Evolutionary conservation across 2,797 vertebrate genomes (phyloP), one percentile per base, ranked within the genome.

Genomic region (Semaprochilodus insignis): DNA sequence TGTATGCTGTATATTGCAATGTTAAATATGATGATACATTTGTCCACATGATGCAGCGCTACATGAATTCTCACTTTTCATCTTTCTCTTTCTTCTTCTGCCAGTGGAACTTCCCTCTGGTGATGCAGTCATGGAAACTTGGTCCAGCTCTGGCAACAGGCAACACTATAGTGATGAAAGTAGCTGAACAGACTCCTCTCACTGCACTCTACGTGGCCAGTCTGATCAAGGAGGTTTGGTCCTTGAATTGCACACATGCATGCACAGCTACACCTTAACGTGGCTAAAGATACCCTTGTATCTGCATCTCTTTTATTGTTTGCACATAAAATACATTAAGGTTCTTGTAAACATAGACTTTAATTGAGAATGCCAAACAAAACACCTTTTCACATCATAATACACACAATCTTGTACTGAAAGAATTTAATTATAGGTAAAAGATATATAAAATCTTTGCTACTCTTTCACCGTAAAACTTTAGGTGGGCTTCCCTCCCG

Each of bases 161-260:
- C 5, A 99, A 99, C 0, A 98, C 98, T 10, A 94, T 99, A 51
- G 97, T 99, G 89, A 98, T 99, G 98, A 99, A 99, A 52, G 94
- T 97, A 36, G 98, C 98, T 0, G 98, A 99, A 88, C 98, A 99
- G 91, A 99, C 98, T 0, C 97, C 98, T 0, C 95, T 99, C 87
- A 97, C 96, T 0, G 97, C 97, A 0, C 96, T 99, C 65, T 98
- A 99, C 0, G 92, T 99, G 44, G 97, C 97, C 88, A 96, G 73
- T 83, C 91, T 99, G 80, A 95, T 99, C 84, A 96, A 96, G 90
- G 97, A 99, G 96, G 98, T 97, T 52, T 63, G 57, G 40, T 19
- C 25, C 19, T 31, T 66, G 11, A 34, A 16, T 6, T 21, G 27
- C 19, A 71, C 21, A 72, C 19, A 3, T 27, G 16, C 19, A 62